A percentile compares a stretch with the other conserved stretches of the same genome.
phyloP scores from a whole-genome alignment of 2,888 invertebrate genomes.

The Cosmorhoe ocellata region DNA sequence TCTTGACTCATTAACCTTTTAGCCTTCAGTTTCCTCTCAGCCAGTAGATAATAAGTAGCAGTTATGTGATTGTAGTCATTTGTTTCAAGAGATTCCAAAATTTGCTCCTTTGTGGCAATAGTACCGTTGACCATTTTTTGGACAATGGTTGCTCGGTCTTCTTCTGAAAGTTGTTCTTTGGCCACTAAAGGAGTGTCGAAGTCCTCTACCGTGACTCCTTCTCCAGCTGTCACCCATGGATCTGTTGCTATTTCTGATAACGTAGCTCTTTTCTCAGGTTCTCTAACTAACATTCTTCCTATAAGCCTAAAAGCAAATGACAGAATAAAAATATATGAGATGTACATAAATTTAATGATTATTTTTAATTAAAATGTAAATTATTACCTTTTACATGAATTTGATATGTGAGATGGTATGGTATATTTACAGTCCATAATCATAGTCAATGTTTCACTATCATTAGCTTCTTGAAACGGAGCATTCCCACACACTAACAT shows the following conservation, averaged over 20 bases:
- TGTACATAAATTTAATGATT: neutral
- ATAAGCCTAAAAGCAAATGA: conserved; percentile 86
- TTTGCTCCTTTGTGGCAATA: conserved; percentile 96
- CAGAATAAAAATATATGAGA: neutral
- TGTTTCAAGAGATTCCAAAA: conserved; percentile 95
- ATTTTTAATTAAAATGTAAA: neutral
- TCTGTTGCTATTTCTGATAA: conserved; percentile 94
- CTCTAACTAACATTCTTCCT: conserved; percentile 95
- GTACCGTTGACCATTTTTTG: conserved; percentile 98
- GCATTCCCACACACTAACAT: conserved; percentile 99
- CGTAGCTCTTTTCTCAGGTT: conserved; percentile 94
- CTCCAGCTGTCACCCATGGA: conserved; percentile 89
- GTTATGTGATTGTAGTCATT: conserved; percentile 99
- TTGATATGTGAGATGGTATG: conserved; percentile 93
- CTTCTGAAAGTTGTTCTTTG: conserved; percentile 94
- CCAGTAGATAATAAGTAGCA: conserved; percentile 98
- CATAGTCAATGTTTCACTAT: conserved; percentile 99
- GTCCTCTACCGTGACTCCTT: conserved; percentile 79
- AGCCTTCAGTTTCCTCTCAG: conserved; percentile 93
- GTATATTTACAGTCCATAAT: conserved; percentile 99
- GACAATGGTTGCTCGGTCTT: conserved; percentile 94
- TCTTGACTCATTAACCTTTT: conserved; percentile 81
- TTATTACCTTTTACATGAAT: conserved; percentile 89
- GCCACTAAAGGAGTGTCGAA: conserved; percentile 91
- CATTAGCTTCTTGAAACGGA: conserved; percentile 99